Conservation (phyloP, 2,113 vertebrate species). For the Scalopus aquaticus region DNA sequence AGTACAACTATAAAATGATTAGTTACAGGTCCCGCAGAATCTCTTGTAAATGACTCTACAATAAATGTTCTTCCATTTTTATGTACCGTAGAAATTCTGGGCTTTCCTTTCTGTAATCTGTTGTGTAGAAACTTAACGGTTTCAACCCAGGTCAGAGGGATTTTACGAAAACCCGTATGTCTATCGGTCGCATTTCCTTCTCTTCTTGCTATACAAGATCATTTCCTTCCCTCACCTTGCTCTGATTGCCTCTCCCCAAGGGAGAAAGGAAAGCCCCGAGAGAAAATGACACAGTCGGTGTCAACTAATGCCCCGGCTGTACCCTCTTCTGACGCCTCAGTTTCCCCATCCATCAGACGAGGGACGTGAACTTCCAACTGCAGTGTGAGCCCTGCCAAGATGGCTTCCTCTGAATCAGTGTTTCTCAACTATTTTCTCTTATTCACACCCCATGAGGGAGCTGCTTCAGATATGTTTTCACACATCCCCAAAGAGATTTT, state of each 20-base stretch:
- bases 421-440: not conserved
- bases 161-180: constrained; percentile 4
- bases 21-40: constrained; percentile 43
- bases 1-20: constrained; percentile 56
- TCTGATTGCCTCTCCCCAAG: not conserved
- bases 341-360: not conserved
- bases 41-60: constrained; percentile 54
- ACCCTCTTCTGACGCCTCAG: not conserved
- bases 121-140: not conserved
- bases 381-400: not conserved
- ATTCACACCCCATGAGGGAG: not conserved
- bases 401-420: not conserved
- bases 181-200: not conserved
- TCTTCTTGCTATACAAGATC: not conserved
- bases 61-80: constrained; percentile 53
- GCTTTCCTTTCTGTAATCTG: not conserved
- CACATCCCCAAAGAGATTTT: not conserved
- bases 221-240: not conserved
- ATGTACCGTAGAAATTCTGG: constrained; percentile 40
- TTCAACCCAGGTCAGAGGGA: not conserved
- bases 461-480: not conserved
- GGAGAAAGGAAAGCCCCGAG: not conserved
- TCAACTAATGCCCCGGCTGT: not conserved
- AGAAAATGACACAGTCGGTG: not conserved
- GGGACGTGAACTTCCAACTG: not conserved